phyloP scores from a whole-genome alignment of 2,797 vertebrate species.

The Tamandua tetradactyla region DNA sequence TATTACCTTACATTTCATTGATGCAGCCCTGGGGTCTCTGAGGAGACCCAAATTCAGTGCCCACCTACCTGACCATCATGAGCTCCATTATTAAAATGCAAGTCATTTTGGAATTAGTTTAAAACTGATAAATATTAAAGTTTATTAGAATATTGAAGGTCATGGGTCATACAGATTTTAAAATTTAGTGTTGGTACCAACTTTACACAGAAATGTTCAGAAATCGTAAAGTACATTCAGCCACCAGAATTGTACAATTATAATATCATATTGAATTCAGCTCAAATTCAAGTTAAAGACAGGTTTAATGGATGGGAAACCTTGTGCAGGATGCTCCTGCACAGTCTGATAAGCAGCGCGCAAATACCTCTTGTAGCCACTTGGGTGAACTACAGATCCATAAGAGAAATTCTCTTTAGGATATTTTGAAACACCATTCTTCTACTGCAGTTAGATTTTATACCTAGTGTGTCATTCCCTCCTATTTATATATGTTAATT shows the following conservation, averaged over 20 bases:
- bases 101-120: conserved; percentile 15
- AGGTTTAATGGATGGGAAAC: conserved; percentile 19
- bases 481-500: conserved; percentile 23
- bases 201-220: conserved; percentile 13
- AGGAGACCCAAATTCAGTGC: too few species aligned
- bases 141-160: conserved; percentile 46
- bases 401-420: conserved; percentile 22
- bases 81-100: neutral
- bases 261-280: conserved; percentile 42
- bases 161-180: neutral
- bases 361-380: neutral
- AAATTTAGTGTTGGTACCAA: conserved; percentile 18
- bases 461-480: conserved; percentile 20
- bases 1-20: neutral
- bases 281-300: conserved; percentile 47
- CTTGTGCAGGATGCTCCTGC: neutral
- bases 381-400: conserved; percentile 37
- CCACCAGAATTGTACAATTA: conserved; percentile 1
- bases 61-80: too few species aligned
- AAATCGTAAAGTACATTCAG: conserved; percentile 6
- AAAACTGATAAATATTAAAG: conserved; percentile 52
- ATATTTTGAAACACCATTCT: conserved; percentile 58
- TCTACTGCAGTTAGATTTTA: conserved; percentile 23
- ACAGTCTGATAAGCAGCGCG: neutral
- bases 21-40: neutral